Evolutionary conservation across 2,888 invertebrate genomes (phyloP).

Genomic region (Aproaerema taeniolella): DNA sequence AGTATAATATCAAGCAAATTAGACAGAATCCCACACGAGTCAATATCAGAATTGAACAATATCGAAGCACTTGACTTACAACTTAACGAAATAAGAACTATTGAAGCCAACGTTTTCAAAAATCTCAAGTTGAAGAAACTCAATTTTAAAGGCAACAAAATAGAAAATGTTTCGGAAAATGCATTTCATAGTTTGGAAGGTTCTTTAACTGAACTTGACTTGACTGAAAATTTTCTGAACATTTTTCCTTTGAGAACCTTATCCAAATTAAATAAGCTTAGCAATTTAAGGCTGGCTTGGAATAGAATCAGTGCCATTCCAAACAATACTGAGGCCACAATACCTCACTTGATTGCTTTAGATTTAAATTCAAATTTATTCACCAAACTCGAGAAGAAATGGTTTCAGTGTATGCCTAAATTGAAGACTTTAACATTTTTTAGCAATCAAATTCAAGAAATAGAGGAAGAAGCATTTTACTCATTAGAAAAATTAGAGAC

Average conservation of each 20-base stretch:
- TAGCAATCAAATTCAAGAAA: conserved; percentile 87
- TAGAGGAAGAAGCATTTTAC: conserved; percentile 87
- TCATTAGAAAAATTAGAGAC: conserved; percentile 86
- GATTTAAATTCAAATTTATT: conserved; percentile 93
- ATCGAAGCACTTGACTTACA: conserved; percentile 89
- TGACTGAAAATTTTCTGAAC: conserved; percentile 91
- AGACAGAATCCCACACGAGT: conserved; percentile 85
- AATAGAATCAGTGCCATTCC: conserved; percentile 89
- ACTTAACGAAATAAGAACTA: conserved; percentile 88
- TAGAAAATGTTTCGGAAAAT: conserved; percentile 88
- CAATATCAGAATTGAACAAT: conserved; percentile 82
- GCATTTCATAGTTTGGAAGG: conserved; percentile 88
- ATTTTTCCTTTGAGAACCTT: conserved; percentile 89
- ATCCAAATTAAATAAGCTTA: conserved; percentile 83
- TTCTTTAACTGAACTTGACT: conserved; percentile 87
- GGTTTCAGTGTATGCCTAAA: conserved; percentile 88
- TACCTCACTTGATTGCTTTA: conserved; percentile 85
- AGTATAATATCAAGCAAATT: conserved; percentile 87
- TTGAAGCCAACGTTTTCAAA: conserved; percentile 90
- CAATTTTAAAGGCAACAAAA: conserved; percentile 90
- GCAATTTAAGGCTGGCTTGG: conserved; percentile 85
- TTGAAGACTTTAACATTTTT: conserved; percentile 88
- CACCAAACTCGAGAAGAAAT: conserved; percentile 84
- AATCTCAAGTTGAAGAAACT: conserved; percentile 88
- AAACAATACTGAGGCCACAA: conserved; percentile 82